Conservation (phyloP, 2,888 invertebrate genomes). For the Tigriopus californicus region DNA sequence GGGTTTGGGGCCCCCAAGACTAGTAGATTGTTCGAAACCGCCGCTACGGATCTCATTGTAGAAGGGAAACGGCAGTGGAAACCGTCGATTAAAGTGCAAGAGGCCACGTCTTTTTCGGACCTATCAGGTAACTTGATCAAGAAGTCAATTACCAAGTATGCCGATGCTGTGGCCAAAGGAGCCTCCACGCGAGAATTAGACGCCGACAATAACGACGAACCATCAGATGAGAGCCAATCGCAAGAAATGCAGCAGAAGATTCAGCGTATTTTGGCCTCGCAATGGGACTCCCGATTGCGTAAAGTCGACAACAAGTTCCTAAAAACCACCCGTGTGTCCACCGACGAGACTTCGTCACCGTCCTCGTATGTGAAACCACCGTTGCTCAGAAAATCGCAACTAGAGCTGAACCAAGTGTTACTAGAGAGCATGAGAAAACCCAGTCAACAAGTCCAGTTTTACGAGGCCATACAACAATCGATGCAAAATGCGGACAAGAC, state of each 20-base stretch:
- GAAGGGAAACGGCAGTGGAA: constrained; percentile 1
- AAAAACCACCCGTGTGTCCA: not conserved
- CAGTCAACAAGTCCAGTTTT: constrained; percentile 3
- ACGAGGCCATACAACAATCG: constrained; percentile 5
- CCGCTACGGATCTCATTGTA: not conserved
- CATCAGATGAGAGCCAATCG: not conserved
- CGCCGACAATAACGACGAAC: not conserved
- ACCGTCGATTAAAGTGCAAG: constrained; percentile 1
- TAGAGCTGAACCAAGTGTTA: not conserved
- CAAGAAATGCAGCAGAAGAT: too few species aligned
- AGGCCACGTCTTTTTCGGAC: not conserved
- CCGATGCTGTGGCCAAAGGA: not conserved
- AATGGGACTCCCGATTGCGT: not conserved
- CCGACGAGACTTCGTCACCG: not conserved
- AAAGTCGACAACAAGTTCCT: not conserved
- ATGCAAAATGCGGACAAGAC: not conserved
- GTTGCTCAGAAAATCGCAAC: not conserved
- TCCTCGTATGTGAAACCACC: not conserved
- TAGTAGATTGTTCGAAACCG: not conserved
- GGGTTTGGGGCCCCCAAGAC: not conserved
- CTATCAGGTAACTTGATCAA: too few species aligned
- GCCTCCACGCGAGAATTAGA: not conserved
- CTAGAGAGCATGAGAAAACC: constrained; percentile 1
- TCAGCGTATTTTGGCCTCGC: not conserved
- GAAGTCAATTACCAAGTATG: not conserved